Evolutionary conservation across 2,113 vertebrate genomes (phyloP), one percentile per base, ranked within the genome.

Genomic region (Cyphomyrus plagiostoma): DNA sequence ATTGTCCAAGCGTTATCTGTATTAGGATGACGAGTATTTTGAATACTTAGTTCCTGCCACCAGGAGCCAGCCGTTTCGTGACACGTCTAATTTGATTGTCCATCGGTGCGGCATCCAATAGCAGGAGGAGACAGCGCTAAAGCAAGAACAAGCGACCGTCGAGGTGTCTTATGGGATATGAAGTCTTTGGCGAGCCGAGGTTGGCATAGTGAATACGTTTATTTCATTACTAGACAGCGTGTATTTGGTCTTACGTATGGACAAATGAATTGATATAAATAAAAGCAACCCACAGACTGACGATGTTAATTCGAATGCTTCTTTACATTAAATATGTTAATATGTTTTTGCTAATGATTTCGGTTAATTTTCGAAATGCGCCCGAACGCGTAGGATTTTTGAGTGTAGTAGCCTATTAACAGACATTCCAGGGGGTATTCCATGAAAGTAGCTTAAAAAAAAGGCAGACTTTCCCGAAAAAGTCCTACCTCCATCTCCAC

Each of bases 91-190:
- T 46, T 84, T 19, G 82, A 84, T 1, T 0, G 19, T 23, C 45
- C 82, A 84, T 84, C 15, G 42, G 80, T 10, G 42, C 10, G 80
- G 9, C 15, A 83, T 42, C 80, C 80, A 83, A 46, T 83, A 83
- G 80, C 80, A 21, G 1, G 80, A 83, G 35, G 77, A 84, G 13
- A 84, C 5, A 84, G 82, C 45, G 45, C 84, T 30, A 86, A 86
- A n/a, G 45, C 9, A 15, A 30, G 7, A 86, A 7, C 48, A 26
- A 13, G n/a, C 84, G n/a, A 48, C 48, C 23, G 85, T n/a, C 26
- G 85, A 4, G 15, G 26, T 86, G 85, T 53, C 23, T 86, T 35
- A 53, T 19, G 85, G 85, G 26, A 86, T 86, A 86, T 86, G 85
- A 52, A 86, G 85, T 86, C 49, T 50, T 52, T 30, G 23, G 15